Conservation (phyloP, 1,140 invertebrate genomes). For the Drosophila nigromelanica region DNA sequence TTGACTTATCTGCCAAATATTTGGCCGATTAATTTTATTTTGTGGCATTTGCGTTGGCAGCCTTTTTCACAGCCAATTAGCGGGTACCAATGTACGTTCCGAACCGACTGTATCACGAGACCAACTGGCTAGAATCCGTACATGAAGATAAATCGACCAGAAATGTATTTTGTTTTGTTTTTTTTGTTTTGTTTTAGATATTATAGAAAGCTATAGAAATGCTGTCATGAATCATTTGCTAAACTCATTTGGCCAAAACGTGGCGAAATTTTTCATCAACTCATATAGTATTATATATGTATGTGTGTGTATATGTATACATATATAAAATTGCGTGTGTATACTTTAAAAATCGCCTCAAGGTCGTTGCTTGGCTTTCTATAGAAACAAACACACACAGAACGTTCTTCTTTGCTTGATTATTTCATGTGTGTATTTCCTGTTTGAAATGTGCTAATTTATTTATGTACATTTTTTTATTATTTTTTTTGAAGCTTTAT, state of each 20-base stretch:
- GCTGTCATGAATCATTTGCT: slow-evolving; percentile 54
- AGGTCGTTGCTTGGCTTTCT: slow-evolving; percentile 51
- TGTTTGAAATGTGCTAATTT: slow-evolving; percentile 66
- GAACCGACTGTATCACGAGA: slow-evolving; percentile 31
- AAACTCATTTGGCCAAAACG: slow-evolving; percentile 46
- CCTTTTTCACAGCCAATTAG: slow-evolving; percentile 52
- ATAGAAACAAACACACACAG: slow-evolving; percentile 25
- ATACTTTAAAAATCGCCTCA: slow-evolving; percentile 42
- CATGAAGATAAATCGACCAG: slow-evolving; percentile 40
- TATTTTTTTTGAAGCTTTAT: slow-evolving; percentile 29
- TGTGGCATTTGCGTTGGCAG: slow-evolving; percentile 49
- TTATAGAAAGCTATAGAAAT: slow-evolving; percentile 34
- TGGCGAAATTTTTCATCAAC: slow-evolving; percentile 51
- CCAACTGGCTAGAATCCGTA: slow-evolving; percentile 16
- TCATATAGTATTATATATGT: slow-evolving; percentile 2
- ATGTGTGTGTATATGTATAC: slow-evolving; percentile 16
- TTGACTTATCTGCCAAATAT: slow-evolving; percentile 58
- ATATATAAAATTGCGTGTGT: slow-evolving; percentile 25
- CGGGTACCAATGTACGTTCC: slow-evolving; percentile 22
- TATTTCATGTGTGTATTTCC: slow-evolving; percentile 55
- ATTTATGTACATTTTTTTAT: slow-evolving; percentile 45
- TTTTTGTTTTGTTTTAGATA: background rate
- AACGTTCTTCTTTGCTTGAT: slow-evolving; percentile 49
- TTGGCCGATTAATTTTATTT: slow-evolving; percentile 54
- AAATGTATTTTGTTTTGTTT: slow-evolving; percentile 12